Evolutionary conservation across 2,797 vertebrate genomes (phyloP).

Genomic region (Melanotaenia trifasciata): DNA sequence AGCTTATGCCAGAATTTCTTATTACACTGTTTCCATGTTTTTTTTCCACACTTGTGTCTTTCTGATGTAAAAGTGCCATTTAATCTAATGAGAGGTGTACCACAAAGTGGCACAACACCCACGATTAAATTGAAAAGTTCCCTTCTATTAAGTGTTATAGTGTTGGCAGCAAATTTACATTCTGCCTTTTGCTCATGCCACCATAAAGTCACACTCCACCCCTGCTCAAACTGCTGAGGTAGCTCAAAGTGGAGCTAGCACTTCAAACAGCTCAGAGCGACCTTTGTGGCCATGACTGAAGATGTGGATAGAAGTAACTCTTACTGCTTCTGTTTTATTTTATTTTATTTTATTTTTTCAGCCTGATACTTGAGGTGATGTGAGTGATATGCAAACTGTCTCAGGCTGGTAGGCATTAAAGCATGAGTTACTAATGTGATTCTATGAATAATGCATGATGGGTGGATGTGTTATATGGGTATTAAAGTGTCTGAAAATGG

Average conservation of each 20-base stretch:
- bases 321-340: not conserved
- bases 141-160: too few relatives aligned
- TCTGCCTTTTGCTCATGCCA: too few relatives aligned
- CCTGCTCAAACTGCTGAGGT: not conserved
- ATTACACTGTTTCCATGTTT: too few relatives aligned
- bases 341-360: not conserved
- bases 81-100: too few relatives aligned
- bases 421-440: not conserved
- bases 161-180: too few relatives aligned
- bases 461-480: not conserved
- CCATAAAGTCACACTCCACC: too few relatives aligned
- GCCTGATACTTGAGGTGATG: not conserved
- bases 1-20: too few relatives aligned
- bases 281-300: not conserved
- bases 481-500: slow-evolving; percentile 5
- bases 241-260: not conserved
- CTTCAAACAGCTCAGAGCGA: not conserved
- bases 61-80: too few relatives aligned
- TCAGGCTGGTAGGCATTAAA: not conserved
- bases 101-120: too few relatives aligned
- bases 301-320: not conserved
- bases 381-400: not conserved
- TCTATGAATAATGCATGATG: slow-evolving; percentile 1
- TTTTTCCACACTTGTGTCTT: too few relatives aligned
- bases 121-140: too few relatives aligned